phyloP scores from a whole-genome alignment of 2,113 vertebrate species.

The Nannobrachium achirus region DNA sequence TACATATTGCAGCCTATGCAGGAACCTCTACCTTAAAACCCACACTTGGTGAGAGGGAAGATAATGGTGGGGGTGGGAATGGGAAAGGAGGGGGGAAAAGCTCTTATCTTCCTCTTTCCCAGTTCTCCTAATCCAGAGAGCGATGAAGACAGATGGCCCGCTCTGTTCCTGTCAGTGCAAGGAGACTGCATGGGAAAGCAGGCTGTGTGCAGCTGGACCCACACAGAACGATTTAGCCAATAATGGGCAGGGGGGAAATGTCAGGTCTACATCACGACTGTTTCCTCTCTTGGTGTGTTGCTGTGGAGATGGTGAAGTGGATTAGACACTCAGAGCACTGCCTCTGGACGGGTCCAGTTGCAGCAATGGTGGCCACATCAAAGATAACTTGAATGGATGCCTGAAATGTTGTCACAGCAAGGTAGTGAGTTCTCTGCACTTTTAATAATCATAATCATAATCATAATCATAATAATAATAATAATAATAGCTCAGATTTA shows the following conservation, averaged over 20 bases:
- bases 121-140: conserved; percentile 17
- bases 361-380: no score
- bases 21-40: conserved; percentile 23
- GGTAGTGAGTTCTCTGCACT: background rate
- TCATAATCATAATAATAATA: no score
- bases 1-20: background rate
- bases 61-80: conserved; percentile 13
- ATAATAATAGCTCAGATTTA: no score
- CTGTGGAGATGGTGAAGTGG: background rate
- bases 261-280: background rate
- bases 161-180: conserved; percentile 11
- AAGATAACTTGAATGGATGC: no score
- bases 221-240: background rate
- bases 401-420: background rate
- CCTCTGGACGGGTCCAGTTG: background rate
- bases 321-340: background rate
- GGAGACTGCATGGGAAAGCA: background rate
- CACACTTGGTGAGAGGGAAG: conserved; percentile 18
- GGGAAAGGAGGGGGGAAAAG: conserved; percentile 16
- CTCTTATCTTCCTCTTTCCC: conserved; percentile 37
- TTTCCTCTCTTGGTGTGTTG: conserved; percentile 19
- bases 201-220: conserved; percentile 12
- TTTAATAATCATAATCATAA: no score
- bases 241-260: background rate
- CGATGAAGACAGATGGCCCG: conserved; percentile 52